Percentiles rank a stretch among this genome's conserved stretches.
These are phyloP conservation scores for Daubentonia madagascariensis DNA, from an alignment of 2,113 vertebrate genomes.

Conservation along the genomic window DNA sequence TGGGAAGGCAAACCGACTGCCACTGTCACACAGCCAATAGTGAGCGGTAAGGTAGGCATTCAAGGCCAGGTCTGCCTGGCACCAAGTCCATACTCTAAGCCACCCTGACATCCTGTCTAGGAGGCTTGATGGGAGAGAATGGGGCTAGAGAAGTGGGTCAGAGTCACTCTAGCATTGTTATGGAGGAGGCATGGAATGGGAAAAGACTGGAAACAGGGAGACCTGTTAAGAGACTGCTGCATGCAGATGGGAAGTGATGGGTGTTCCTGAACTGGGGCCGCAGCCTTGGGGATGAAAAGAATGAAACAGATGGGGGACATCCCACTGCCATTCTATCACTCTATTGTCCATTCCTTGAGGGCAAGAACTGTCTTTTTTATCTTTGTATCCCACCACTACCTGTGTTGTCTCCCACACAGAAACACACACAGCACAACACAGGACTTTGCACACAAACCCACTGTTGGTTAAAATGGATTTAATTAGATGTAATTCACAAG, in stretches of 20 bases:
- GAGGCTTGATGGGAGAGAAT: neutral
- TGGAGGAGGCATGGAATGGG: neutral
- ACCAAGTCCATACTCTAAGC: neutral
- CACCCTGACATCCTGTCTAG: neutral
- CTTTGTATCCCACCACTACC: neutral
- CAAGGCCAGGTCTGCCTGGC: neutral
- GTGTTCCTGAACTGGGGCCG: neutral
- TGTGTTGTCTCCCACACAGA: neutral
- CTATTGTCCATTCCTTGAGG: neutral
- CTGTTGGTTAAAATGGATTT: neutral
- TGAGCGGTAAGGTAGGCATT: neutral
- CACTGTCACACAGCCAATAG: neutral
- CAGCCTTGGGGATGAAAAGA: neutral
- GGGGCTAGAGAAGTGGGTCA: neutral
- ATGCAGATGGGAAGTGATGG: neutral
- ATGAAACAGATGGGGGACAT: neutral
- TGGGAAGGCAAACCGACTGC: neutral
- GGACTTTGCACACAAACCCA: neutral
- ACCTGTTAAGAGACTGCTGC: neutral
- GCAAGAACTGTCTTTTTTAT: constrained; percentile 17
- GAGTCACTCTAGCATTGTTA: neutral
- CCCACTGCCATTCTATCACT: neutral
- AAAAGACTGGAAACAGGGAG: neutral
- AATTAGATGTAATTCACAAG: constrained; percentile 27
- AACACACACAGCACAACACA: neutral